Percentiles rank a stretch among this genome's conserved stretches.
These are phyloP conservation scores for Natator depressus DNA, from an alignment of 2,113 vertebrate genomes.

Conservation along the genomic window DNA sequence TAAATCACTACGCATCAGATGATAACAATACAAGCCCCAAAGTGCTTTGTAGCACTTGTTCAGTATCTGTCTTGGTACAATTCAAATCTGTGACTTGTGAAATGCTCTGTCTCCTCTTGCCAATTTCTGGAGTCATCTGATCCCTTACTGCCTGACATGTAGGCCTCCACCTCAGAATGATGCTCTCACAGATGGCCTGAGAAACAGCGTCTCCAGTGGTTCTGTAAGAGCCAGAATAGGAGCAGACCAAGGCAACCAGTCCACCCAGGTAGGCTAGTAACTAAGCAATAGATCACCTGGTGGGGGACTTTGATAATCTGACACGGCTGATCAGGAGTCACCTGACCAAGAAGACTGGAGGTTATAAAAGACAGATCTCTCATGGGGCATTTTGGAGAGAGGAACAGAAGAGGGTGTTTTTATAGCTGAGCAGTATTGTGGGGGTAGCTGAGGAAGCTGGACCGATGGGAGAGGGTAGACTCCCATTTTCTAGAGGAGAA, in stretches of 20 bases:
- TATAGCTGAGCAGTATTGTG: background rate
- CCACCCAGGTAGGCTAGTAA: background rate
- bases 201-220: background rate
- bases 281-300: background rate
- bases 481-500: background rate
- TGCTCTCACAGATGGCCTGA: background rate
- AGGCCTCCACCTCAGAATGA: background rate
- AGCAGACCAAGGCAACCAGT: background rate
- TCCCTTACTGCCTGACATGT: background rate
- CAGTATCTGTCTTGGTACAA: background rate
- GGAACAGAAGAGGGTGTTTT: background rate
- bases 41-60: background rate
- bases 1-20: background rate
- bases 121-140: background rate
- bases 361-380: background rate
- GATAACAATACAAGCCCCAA: background rate
- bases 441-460: background rate
- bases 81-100: background rate
- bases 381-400: background rate
- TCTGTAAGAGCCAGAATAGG: background rate
- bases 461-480: background rate
- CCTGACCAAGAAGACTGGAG: background rate
- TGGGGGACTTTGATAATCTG: background rate
- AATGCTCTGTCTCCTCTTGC: accelerated
- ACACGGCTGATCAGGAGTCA: background rate